Conservation (phyloP, 2,113 vertebrate species). For the Propithecus coquereli region DNA sequence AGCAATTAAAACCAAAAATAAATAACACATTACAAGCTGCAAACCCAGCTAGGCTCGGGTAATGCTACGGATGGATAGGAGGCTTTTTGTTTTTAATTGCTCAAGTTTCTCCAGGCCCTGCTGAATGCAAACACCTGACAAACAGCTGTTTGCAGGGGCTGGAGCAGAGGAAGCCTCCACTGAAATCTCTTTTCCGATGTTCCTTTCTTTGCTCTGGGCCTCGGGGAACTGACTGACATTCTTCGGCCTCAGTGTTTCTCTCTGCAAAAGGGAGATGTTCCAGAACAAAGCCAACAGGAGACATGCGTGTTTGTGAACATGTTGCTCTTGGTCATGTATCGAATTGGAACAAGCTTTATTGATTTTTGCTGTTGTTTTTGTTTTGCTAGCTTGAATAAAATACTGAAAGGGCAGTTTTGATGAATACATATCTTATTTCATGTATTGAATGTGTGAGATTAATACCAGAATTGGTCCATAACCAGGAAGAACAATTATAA, state of each 20-base stretch:
- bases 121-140: constrained; percentile 28
- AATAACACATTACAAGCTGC: constrained; percentile 77
- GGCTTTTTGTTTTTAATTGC: constrained; percentile 54
- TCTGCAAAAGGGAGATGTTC: background rate
- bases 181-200: background rate
- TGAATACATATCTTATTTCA: background rate
- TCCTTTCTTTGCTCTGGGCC: background rate
- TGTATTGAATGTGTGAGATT: background rate
- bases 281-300: rapidly evolving
- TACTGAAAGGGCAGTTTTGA: background rate
- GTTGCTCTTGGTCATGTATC: background rate
- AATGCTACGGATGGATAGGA: constrained; percentile 50
- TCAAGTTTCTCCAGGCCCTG: constrained; percentile 56
- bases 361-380: constrained; percentile 34
- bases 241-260: background rate
- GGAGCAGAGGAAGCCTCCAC: background rate
- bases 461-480: background rate
- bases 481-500: background rate
- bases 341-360: background rate
- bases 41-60: constrained; percentile 58
- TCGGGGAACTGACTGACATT: background rate
- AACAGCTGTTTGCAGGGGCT: constrained; percentile 43
- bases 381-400: constrained; percentile 5
- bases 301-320: rapidly evolving
- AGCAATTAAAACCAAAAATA: constrained; percentile 83